Base-by-base conservation (phyloP, 1,140 invertebrate genomes). In the Listronotus bonariensis region DNA sequence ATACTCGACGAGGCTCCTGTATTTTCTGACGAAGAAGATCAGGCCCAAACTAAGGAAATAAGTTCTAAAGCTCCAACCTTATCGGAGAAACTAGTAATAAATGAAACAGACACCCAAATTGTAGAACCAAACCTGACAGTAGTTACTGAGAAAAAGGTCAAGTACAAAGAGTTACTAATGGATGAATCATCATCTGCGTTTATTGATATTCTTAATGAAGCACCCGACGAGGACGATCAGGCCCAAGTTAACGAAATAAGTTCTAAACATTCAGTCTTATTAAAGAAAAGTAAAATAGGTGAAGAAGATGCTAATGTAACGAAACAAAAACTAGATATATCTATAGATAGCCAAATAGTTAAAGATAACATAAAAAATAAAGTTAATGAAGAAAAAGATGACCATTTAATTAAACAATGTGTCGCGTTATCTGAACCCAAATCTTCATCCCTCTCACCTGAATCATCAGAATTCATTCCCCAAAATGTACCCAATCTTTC, bases 121-220 rank as follows among this genome's bases (percentile, higher is more conserved):
- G 20, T 3, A 26, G 20, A 26, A 26, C 20, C 20, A 26, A 26
- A 41, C 32, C n/a, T n/a, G 52, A 1, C 20, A 26, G 20, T 26
- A 5, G 20, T 26, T 26, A 26, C 20, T 26, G 5, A 26, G 1
- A 26, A 43, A 45, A 51, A 63, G 34, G 43, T 55, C 7, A 66
- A 71, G 31, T 80, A 80, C 62, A 79, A 77, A 57, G 79, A 77
- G 43, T 72, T 82, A 46, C 79, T 81, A 40, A 77, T 82, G 32
- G 80, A 85, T 60, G 76, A 80, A 53, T 77, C 81, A 7, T 77
- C 78, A 20, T 79, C 79, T 61, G 65, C 78, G n/a, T 84, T 82
- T 80, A 80, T 84, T 74, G 76, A 78, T 74, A 78, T 82, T 48
- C 65, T 85, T 48, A 82, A 85, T 64, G 80, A 84, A 69, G 79